A percentile compares a stretch with the other conserved stretches of the same genome.
These are phyloP conservation scores for Pristionchus exspectatus DNA, from an alignment of 2,888 invertebrate species.

Conservation along the genomic window DNA sequence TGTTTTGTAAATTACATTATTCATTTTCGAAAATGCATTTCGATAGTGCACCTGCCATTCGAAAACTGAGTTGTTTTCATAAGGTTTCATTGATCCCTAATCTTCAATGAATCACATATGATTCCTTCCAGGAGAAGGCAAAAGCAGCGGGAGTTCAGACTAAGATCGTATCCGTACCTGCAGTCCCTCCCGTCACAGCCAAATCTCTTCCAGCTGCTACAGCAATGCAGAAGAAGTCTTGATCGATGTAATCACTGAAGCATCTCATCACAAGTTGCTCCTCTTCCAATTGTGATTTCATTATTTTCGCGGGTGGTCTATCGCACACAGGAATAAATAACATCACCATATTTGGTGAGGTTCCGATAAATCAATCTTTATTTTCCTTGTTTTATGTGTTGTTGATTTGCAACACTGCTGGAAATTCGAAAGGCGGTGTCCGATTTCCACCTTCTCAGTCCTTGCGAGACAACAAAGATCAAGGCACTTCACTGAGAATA, in stretches of 20 bases:
- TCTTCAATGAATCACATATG: background rate
- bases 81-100: background rate
- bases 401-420: background rate
- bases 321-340: background rate
- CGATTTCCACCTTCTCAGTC: background rate
- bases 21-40: background rate
- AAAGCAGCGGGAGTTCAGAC: conserved; percentile 11
- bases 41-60: too few species aligned
- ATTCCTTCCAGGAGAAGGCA: conserved; percentile 3
- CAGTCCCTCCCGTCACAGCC: background rate
- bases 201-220: conserved; percentile 32
- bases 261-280: conserved; percentile 36
- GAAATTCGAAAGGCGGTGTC: background rate
- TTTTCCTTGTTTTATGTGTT: background rate
- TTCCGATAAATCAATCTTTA: background rate
- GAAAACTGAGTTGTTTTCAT: background rate
- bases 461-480: background rate
- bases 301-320: background rate
- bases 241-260: background rate
- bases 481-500: background rate
- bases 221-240: conserved; percentile 15
- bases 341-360: conserved; percentile 1
- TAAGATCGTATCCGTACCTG: background rate
- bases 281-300: background rate
- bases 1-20: conserved; percentile 36